Base-by-base conservation (phyloP, 2,888 invertebrate genomes). In the Limnephilus auricula region DNA sequence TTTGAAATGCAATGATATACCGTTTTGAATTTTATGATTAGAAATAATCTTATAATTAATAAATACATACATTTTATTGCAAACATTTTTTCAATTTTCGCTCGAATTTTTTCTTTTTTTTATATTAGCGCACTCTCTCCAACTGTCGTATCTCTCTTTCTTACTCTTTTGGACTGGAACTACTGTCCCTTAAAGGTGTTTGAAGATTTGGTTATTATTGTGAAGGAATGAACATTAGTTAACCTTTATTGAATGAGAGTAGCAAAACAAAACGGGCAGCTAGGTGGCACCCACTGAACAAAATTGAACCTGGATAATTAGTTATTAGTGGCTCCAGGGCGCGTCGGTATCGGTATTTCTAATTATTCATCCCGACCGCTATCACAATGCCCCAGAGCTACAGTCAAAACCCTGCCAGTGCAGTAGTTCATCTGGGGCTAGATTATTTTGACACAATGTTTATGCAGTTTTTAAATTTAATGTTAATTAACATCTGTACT, bases 311-410 rank as follows among this genome's bases (percentile, higher is more conserved):
- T 2, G 9, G 65, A 32, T 13, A 78, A 78, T 87, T 78, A 65
- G 25, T 65, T 25, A 65, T 65, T 65, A 32, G 65, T 80, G 37
- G n/a, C 90, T 65, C 87, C 31, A 65, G 40, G 45, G 85, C 85
- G 85, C 40, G n/a, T 25, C 65, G 85, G 37, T 84, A 37, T 85
- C 30, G 87, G n/a, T 25, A 78, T 89, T 91, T 85, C 90, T 92
- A 91, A 92, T 92, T 92, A 91, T 87, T 92, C 92, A 92, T 91
- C 84, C 90, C 86, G 89, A 5, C 78, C 87, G 90, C 87, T 79
- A 91, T 91, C 89, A 15, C 89, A n/a, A 89, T 85, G 18, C 82
- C 78, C 85, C 37, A 0, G 3, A 40, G 91, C 91, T 79, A 89
- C 91, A 87, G 89, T 91, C 91, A 91, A 92, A 91, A 92, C 91